Evolutionary conservation across 2,888 invertebrate genomes (phyloP).

Genomic region (Junonia oenone): DNA sequence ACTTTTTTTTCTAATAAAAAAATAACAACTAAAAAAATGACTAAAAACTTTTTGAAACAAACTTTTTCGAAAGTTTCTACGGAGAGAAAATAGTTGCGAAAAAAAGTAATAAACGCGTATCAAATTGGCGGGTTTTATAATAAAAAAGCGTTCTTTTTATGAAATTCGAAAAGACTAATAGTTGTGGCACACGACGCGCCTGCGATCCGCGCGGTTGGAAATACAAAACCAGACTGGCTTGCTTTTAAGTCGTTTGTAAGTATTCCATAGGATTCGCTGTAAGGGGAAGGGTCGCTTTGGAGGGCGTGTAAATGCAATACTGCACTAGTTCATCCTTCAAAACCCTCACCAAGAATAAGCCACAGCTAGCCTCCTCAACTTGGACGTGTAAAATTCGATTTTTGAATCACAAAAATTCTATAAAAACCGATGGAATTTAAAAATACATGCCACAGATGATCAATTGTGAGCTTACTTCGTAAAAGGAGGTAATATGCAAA

Average conservation of each 20-base stretch:
- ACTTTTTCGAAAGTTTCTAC: constrained; percentile 31
- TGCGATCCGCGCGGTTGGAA: constrained; percentile 68
- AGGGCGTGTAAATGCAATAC: constrained; percentile 74
- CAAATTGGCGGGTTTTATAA: constrained; percentile 30
- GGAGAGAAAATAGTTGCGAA: constrained; percentile 32
- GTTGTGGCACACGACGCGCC: constrained; percentile 49
- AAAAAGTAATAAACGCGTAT: constrained; percentile 44
- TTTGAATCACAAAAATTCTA: constrained; percentile 1
- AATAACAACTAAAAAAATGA: constrained; percentile 45
- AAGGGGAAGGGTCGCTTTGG: constrained; percentile 75
- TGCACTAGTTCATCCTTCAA: constrained; percentile 67
- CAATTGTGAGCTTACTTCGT: constrained; percentile 53
- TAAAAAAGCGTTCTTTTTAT: constrained; percentile 40
- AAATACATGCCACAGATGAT: constrained; percentile 32
- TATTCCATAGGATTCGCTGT: constrained; percentile 75
- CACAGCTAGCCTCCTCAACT: constrained; percentile 10
- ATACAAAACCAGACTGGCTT: constrained; percentile 76
- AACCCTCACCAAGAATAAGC: constrained; percentile 56
- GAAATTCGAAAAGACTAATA: constrained; percentile 56
- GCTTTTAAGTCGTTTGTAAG: constrained; percentile 66
- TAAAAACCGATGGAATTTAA: background rate
- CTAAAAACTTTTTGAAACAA: constrained; percentile 55
- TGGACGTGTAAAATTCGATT: constrained; percentile 9
- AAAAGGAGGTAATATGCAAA: constrained; percentile 54
- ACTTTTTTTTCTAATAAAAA: constrained; percentile 46